These are phyloP conservation scores for Metacarcinus magister DNA, from an alignment of 2,888 invertebrate genomes.

Conservation along the genomic window DNA sequence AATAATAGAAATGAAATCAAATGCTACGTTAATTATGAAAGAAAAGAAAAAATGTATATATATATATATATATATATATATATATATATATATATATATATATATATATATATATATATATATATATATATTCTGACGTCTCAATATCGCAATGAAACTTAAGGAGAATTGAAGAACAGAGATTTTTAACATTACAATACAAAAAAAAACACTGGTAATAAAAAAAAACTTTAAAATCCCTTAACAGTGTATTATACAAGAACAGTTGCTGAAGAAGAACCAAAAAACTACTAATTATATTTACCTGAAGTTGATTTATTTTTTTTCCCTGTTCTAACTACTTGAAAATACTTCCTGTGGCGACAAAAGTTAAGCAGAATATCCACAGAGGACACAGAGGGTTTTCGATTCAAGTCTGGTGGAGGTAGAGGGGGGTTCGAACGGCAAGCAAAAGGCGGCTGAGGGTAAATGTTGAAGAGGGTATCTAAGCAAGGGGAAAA, in stretches of 20 bases:
- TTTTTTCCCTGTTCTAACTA: neutral
- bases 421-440: too few relatives aligned
- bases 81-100: too few relatives aligned
- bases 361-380: neutral
- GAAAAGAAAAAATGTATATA: too few relatives aligned
- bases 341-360: neutral
- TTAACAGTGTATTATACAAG: neutral
- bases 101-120: too few relatives aligned
- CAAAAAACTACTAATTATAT: neutral
- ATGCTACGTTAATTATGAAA: too few relatives aligned
- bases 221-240: neutral
- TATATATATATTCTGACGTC: too few relatives aligned
- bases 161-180: neutral
- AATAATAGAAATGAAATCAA: neutral
- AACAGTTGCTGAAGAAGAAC: neutral
- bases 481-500: too few relatives aligned
- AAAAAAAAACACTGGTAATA: neutral
- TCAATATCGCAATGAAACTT: neutral
- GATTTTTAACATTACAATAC: neutral
- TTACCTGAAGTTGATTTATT: neutral
- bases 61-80: too few relatives aligned
- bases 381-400: neutral
- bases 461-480: too few relatives aligned
- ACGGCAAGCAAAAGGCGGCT: too few relatives aligned
- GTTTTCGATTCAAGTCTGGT: too few relatives aligned